Evolutionary conservation across 2,888 invertebrate genomes (phyloP), one percentile per base, ranked within the genome.

Genomic region (Polyommatus icarus): DNA sequence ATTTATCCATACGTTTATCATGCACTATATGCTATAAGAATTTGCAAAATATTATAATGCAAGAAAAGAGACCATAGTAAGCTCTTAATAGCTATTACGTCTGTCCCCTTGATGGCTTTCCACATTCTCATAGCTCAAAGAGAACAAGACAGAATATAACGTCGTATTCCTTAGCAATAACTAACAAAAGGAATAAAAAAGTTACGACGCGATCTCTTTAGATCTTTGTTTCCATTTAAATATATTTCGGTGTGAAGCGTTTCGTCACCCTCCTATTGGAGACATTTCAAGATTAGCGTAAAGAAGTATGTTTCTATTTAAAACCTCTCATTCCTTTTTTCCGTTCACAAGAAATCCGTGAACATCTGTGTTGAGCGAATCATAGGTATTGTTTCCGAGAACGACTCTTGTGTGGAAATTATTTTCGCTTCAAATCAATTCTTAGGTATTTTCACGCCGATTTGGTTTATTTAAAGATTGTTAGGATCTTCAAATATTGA

Each of bases 301-400:
- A 88, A 88, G 85, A 88, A 88, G 87, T 86, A 87, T 90, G 89
- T 91, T 87, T 90, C 90, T 88, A 88, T 89, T 91, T 90, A 88
- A 91, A 88, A 88, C 86, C 85, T 85, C 84, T 83, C 84, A 57
- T 54, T 67, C 54, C 77, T 50, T 67, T 71, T 76, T 77, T 77
- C 20, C 32, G 54, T 77, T 71, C 71, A 71, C 54, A 24, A 54
- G 77, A 77, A 71, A 72, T 72, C 57, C 72, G 57, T 32, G 32
- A 46, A 18, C 32, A 76, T 46, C 61, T 67, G 57, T 29, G 75
- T 54, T 75, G 75, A 75, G 75, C 75, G 75, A 54, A 29, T 75
- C 75, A 75, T 54, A 24, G 50, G 75, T 50, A 75, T 75, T 54
- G 54, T 75, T 75, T 75, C 75, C 54, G 75, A 54, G 75, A 75